Evolutionary conservation across 2,888 invertebrate genomes (phyloP), one percentile per base, ranked within the genome.

Genomic region (Sphaeridia pumilis): DNA sequence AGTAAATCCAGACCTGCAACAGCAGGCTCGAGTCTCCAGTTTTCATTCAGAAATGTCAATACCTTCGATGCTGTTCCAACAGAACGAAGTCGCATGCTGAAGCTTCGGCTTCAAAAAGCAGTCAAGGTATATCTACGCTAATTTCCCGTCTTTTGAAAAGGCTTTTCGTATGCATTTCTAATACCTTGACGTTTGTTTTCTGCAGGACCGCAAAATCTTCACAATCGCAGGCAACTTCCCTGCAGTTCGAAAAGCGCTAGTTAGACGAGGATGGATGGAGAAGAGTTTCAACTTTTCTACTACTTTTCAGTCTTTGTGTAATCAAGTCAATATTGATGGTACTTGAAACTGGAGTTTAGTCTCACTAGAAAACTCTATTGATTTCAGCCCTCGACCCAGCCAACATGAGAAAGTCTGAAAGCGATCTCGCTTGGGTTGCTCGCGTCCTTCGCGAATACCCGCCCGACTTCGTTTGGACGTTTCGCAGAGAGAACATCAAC

Each of bases 401-500:
- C 1, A 27, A n/a, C 12, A 47, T 21, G 28, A 54, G 43, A 21
- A 26, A 47, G 1, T 58, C 57, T 20, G 60, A n/a, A n/a, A n/a
- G n/a, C n/a, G 64, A 64, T 24, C 54, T 55, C 12, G 58, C 58
- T 2, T 64, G 61, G 56, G 56, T 66, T 67, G 83, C 82, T 2
- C 77, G 85, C 64, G 82, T 88, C 70, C 76, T 89, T 67, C 81
- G 82, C 64, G 82, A 83, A 66, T 80, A 83, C 65, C 79, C 83
- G 0, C 84, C 88, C 1, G 87, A 90, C 67, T 87, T 93, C 65
- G 77, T 92, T 31, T 93, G 92, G 90, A 88, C 88, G 44, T 82
- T 87, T 50, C 82, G 86, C 61, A 79, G 78, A 75, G 48, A 52
- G 24, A 27, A 25, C n/a, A 34, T 52, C 22, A 41, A 47, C 38